A percentile compares a stretch with the other conserved stretches of the same genome.
Evolutionary conservation across 2,113 vertebrate genomes (phyloP).

Genomic region (Brienomyrus brachyistius): DNA sequence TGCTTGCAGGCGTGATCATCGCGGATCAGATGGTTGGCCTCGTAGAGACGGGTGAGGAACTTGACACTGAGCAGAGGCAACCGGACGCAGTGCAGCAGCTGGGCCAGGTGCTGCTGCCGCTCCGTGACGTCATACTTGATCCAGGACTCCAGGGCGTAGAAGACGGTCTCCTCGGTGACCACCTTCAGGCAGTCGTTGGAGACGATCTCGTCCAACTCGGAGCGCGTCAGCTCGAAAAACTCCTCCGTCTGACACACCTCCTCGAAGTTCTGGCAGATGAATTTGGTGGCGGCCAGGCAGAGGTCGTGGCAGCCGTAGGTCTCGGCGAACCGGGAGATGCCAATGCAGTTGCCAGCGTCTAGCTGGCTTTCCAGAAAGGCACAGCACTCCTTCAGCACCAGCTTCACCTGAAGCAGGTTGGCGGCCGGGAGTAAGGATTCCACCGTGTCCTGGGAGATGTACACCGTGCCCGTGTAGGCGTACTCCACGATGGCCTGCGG

Average conservation of each 20-base stretch:
- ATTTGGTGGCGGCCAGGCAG: constrained; percentile 85
- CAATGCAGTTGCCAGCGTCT: constrained; percentile 93
- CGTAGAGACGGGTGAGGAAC: constrained; percentile 90
- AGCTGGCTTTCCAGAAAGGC: constrained; percentile 92
- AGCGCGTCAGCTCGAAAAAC: constrained; percentile 86
- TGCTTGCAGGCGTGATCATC: constrained; percentile 96
- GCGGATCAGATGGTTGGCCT: constrained; percentile 96
- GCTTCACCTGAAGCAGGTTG: constrained; percentile 94
- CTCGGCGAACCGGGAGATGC: constrained; percentile 95
- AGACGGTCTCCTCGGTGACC: constrained; percentile 87
- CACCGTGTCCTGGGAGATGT: constrained; percentile 95
- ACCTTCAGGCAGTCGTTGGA: constrained; percentile 96
- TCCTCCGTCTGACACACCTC: constrained; percentile 93
- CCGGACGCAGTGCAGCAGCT: constrained; percentile 86
- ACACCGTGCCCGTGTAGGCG: constrained; percentile 91
- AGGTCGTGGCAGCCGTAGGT: constrained; percentile 94
- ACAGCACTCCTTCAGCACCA: constrained; percentile 94
- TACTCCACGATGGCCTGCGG: constrained; percentile 90
- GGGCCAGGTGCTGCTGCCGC: constrained; percentile 86
- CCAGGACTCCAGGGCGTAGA: constrained; percentile 91
- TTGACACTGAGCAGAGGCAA: constrained; percentile 92
- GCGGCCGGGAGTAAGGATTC: constrained; percentile 92
- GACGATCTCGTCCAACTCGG: constrained; percentile 89
- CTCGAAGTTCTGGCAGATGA: constrained; percentile 94
- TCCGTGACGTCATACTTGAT: constrained; percentile 90